Conservation (phyloP, 2,888 invertebrate species). For the Scaptomyza polygonia region DNA sequence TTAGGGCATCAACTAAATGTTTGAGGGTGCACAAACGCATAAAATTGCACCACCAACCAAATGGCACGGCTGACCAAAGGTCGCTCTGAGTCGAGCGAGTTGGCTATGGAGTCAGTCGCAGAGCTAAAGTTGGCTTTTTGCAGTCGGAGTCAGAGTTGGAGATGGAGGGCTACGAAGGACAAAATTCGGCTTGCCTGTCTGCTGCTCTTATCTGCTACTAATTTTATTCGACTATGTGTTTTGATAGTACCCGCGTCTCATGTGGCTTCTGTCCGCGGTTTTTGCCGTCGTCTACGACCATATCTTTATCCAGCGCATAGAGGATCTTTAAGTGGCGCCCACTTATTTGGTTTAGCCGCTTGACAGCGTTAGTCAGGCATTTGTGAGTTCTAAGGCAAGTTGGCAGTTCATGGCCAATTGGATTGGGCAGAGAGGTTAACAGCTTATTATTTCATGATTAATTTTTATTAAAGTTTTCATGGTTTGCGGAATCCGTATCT, state of each 20-base stretch:
- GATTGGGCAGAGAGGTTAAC: no score
- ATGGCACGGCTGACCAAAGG: slow-evolving; percentile 30
- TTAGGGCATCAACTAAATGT: slow-evolving; percentile 17
- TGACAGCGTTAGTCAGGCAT: no score
- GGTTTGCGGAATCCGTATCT: no score
- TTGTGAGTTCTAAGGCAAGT: no score
- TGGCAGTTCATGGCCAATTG: no score
- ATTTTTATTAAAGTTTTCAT: no score
- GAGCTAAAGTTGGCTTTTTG: slow-evolving; percentile 9
- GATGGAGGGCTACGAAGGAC: background rate
- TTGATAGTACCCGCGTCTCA: slow-evolving; percentile 40
- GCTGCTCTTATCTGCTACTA: slow-evolving; percentile 35
- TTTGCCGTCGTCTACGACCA: slow-evolving; percentile 7
- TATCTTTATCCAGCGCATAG: no score
- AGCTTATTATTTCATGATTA: no score
- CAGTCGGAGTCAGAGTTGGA: background rate
- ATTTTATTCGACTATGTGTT: slow-evolving; percentile 35
- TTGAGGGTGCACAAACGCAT: background rate
- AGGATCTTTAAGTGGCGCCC: no score
- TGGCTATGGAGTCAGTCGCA: slow-evolving; percentile 1
- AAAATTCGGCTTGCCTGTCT: slow-evolving; percentile 24
- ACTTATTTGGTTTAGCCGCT: no score
- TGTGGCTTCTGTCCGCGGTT: slow-evolving; percentile 25
- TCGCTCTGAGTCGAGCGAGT: slow-evolving; percentile 19
- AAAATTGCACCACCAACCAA: slow-evolving; percentile 3